phyloP scores from a whole-genome alignment of 2,797 vertebrate genomes.

The Acomys russatus region DNA sequence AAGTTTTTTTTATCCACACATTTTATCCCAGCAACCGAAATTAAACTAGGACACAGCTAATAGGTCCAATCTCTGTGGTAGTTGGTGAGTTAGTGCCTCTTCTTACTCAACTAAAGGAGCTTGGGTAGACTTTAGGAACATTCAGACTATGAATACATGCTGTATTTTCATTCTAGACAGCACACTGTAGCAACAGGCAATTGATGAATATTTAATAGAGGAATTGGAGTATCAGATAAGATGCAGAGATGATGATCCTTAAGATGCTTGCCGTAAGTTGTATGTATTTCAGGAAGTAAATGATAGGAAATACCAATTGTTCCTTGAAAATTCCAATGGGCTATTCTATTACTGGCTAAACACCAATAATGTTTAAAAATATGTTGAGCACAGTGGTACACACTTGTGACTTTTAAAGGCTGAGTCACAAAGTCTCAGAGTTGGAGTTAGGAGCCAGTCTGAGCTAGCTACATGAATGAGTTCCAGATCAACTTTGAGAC shows the following conservation, averaged over 20 bases:
- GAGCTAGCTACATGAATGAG: background rate
- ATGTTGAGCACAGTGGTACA: background rate
- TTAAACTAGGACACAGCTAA: background rate
- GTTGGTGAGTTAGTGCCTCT: background rate
- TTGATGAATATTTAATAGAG: background rate
- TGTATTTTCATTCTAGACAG: background rate
- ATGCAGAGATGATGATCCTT: background rate
- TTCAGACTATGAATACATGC: background rate
- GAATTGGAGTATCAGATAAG: background rate
- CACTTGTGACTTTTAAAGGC: background rate
- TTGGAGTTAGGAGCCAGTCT: background rate
- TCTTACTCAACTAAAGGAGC: background rate
- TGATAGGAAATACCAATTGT: background rate
- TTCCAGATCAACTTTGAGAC: background rate
- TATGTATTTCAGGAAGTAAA: background rate
- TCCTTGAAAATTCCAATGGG: background rate
- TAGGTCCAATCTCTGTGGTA: background rate
- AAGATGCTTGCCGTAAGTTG: background rate
- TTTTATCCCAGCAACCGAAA: background rate
- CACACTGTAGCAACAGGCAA: background rate
- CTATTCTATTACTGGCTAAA: constrained; percentile 8
- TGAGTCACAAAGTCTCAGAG: background rate
- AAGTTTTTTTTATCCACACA: background rate
- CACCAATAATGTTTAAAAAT: background rate
- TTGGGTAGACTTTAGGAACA: background rate